phyloP scores from a whole-genome alignment of 2,888 invertebrate genomes.

The Linnaemya tessellans region DNA sequence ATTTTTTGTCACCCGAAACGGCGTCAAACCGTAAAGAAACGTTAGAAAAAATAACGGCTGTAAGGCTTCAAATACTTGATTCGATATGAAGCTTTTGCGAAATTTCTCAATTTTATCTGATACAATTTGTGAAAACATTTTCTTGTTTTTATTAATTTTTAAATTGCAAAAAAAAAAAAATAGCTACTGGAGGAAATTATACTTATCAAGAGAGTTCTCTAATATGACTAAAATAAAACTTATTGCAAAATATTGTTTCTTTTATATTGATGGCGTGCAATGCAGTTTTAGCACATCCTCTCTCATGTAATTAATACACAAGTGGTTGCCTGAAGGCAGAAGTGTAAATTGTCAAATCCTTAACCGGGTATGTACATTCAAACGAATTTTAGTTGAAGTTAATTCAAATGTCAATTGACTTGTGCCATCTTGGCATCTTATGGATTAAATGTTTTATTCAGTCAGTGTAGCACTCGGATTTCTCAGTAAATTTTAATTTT shows the following conservation, averaged over 20 bases:
- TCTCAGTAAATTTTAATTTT: no score
- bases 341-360: conserved; percentile 1
- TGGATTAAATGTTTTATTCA: no score
- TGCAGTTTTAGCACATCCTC: conserved; percentile 10
- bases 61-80: conserved; percentile 81
- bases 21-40: conserved; percentile 80
- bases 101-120: conserved; percentile 74
- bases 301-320: conserved; percentile 19
- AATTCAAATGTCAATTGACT: no score
- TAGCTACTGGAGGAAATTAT: neutral
- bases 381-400: no score
- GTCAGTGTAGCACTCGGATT: no score
- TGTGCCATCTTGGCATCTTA: no score
- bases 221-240: conserved; percentile 48
- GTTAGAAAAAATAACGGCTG: conserved; percentile 79
- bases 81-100: conserved; percentile 79
- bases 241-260: conserved; percentile 2
- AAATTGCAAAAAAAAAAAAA: neutral
- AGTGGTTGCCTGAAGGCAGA: neutral
- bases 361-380: no score
- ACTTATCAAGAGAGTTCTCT: conserved; percentile 36
- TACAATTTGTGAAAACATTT: conserved; percentile 72
- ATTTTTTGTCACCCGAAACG: conserved; percentile 78
- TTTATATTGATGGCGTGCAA: neutral
- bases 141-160: neutral